Percentiles rank a stretch among this genome's conserved stretches.
Evolutionary conservation across 2,113 vertebrate species (phyloP).

Genomic region (Erpornis zantholeuca): DNA sequence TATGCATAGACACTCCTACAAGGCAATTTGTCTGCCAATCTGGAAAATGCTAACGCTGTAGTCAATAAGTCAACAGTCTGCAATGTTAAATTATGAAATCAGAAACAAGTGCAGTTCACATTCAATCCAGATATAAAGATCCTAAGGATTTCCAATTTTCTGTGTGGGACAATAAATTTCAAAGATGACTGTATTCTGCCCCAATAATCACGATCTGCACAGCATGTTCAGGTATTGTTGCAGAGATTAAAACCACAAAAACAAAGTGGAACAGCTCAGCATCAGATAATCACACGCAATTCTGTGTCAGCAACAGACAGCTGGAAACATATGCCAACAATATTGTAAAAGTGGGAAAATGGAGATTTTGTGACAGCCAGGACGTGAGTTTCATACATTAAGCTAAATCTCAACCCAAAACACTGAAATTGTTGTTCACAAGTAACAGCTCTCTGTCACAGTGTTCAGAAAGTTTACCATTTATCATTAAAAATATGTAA

Average conservation of each 20-base stretch:
- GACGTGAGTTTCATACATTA: slow-evolving; percentile 32
- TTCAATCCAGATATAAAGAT: neutral
- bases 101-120: neutral
- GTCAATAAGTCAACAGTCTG: slow-evolving; percentile 50
- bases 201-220: neutral
- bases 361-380: slow-evolving; percentile 40
- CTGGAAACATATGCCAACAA: slow-evolving; percentile 57
- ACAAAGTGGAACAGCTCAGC: slow-evolving; percentile 46
- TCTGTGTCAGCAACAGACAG: slow-evolving; percentile 52
- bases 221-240: slow-evolving; percentile 41
- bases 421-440: neutral
- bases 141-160: neutral
- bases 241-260: slow-evolving; percentile 56
- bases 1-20: slow-evolving; percentile 18
- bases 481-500: neutral
- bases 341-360: slow-evolving; percentile 43
- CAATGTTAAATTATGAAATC: slow-evolving; percentile 16
- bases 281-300: slow-evolving; percentile 63
- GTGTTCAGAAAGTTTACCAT: neutral
- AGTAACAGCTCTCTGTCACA: neutral
- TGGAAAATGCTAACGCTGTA: slow-evolving; percentile 20
- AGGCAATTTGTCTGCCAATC: slow-evolving; percentile 41
- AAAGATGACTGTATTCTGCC: neutral
- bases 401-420: slow-evolving; percentile 1
- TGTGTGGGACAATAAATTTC: slow-evolving; percentile 35